Evolutionary conservation across 2,888 invertebrate genomes (phyloP), one percentile per base, ranked within the genome.

Genomic region (Harpalus rufipes): DNA sequence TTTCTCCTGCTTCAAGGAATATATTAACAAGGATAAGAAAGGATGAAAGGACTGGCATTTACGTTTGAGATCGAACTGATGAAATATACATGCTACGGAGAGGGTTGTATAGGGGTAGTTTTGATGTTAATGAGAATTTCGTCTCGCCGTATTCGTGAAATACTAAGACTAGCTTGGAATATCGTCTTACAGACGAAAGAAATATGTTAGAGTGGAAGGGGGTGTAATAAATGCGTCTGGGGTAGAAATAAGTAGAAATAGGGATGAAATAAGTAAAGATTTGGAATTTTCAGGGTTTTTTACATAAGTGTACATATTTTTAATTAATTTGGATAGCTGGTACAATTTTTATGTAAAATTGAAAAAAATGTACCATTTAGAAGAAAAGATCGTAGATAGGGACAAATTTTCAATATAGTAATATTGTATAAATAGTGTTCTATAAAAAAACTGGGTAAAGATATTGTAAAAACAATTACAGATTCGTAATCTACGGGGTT

Each of bases 1-100:
- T 6, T 6, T 32, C 32, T 44, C 18, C 65, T 18, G 65, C 72
- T 72, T 56, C 72, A 82, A 81, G 82, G 82, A 82, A 82, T 82
- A 82, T 56, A 82, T 82, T 82, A 82, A 72, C 82, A 16, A 72
- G 81, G 65, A 81, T 81, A 81, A 81, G 81, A 81, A 81, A 81
- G 65, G 81, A 80, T 79, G 56, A 56, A 59, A 56, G 56, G 56
- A 51, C 78, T 18, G 4, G 58, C 14, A 78, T 58, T 32, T 8
- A 58, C 59, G 78, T 58, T 58, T 21, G 58, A 78, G 39, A 56
- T 74, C 72, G 41, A 10, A 10, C 39, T 81, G 65, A 63, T 81
- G 81, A 81, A 65, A 68, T 56, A 81, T 81, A 68, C 81, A 81
- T 68, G 59, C 18, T 1, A 7, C 32, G 32, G 0, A 32, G 41